Percentiles rank a stretch among this genome's conserved stretches.
Evolutionary conservation across 2,113 vertebrate species (phyloP).

Genomic region (Odocoileus virginianus): DNA sequence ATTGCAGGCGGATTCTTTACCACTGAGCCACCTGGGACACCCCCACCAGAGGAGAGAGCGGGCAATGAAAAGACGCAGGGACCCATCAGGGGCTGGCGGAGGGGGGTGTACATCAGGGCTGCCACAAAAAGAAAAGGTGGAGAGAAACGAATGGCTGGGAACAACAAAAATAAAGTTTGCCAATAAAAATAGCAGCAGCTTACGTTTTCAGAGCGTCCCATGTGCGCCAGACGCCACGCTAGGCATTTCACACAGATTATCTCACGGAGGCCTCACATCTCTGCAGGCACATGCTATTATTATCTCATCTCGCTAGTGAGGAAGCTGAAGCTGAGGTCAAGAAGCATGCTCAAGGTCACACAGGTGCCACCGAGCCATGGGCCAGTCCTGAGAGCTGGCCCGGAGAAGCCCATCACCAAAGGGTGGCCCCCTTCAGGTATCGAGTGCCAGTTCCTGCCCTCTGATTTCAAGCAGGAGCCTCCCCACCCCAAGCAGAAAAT

Average conservation of each 20-base stretch:
- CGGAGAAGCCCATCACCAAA: neutral
- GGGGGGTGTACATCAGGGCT: neutral
- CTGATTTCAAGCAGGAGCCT: neutral
- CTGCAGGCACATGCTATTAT: neutral
- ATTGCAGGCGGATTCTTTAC: neutral
- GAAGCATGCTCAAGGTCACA: neutral
- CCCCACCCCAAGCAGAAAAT: neutral
- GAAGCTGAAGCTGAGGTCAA: neutral
- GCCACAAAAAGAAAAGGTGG: neutral
- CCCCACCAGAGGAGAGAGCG: neutral
- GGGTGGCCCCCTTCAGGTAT: no score
- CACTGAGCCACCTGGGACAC: neutral
- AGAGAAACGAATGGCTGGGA: neutral
- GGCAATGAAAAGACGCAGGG: neutral
- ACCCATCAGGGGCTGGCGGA: neutral
- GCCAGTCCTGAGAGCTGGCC: neutral
- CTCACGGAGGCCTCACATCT: neutral
- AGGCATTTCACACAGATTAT: neutral
- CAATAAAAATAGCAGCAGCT: slow-evolving; percentile 47
- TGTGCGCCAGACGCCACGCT: neutral
- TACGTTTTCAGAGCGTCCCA: neutral
- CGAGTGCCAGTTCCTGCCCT: neutral
- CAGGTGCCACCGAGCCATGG: neutral
- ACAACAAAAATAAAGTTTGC: slow-evolving; percentile 25
- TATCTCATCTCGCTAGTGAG: neutral